Evolutionary conservation across 2,888 invertebrate species (phyloP), one percentile per base, ranked within the genome.

Genomic region (Xestoiulus laeticollis): DNA sequence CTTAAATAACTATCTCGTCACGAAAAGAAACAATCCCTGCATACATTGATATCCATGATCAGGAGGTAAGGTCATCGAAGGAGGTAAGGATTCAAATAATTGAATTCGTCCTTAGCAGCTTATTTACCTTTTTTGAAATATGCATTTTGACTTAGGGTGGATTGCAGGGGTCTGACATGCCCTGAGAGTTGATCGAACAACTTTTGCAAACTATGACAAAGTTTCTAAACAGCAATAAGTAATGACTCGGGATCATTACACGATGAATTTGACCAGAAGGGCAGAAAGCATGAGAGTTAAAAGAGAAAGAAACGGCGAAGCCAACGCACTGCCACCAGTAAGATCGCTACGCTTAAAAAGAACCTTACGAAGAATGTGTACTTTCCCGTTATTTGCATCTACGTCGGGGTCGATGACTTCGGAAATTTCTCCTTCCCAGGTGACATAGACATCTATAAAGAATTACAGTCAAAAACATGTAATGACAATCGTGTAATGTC

Each of bases 331-430:
- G 16, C 84, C 87, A 16, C 44, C 53, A 5, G 94, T 94, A 89
- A 98, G 95, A 92, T 98, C 98, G 90, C 95, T 95, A 91, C 96
- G 96, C 91, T 95, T 94, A 89, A 97, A 93, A 91, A 98, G 95
- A 6, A 98, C 97, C 90, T 94, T 94, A 91, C 98, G 97, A 91
- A 98, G 97, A 89, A 98, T 96, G 92, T 98, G 98, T 90, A 98
- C 98, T 90, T 97, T 96, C 87, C 98, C 98, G 92, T 98, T 98
- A 92, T 97, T 98, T 92, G 98, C 98, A 91, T 97, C 96, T 5
- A 99, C 96, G 92, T 99, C 97, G 33, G 98, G 96, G 89, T 98
- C 95, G 92, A 95, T 95, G 86, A 98, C 96, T 90, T 95, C 95
- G 90, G 97, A 96, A 94, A 95, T 95, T 91, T 95, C 95, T 89